Percentiles rank a stretch among this genome's conserved stretches.
These are phyloP conservation scores for Podarcis raffonei DNA, from an alignment of 2,113 vertebrate genomes.

Conservation along the genomic window DNA sequence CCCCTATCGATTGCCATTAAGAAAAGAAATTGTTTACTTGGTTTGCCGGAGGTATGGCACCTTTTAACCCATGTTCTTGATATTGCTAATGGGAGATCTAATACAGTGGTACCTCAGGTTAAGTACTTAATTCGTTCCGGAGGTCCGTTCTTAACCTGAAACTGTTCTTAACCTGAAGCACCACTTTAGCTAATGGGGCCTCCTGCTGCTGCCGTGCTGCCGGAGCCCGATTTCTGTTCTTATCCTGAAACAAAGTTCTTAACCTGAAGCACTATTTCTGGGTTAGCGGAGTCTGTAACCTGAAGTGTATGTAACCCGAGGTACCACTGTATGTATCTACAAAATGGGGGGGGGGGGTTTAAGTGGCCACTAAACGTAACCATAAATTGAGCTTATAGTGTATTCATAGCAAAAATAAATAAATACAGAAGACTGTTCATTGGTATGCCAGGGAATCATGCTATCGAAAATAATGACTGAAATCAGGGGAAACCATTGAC, in stretches of 20 bases:
- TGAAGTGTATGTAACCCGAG: too few species aligned
- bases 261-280: too few species aligned
- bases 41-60: not conserved
- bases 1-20: not conserved
- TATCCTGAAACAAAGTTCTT: too few species aligned
- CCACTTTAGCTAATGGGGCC: too few species aligned
- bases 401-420: not conserved
- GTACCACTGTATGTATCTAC: too few species aligned
- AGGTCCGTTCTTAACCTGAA: too few species aligned
- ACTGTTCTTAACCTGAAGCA: too few species aligned
- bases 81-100: not conserved
- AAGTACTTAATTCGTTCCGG: too few species aligned
- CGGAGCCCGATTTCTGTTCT: too few species aligned
- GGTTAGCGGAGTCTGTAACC: too few species aligned
- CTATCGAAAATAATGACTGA: not conserved
- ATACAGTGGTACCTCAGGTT: too few species aligned
- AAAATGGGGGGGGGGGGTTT: not conserved
- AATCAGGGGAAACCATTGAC: not conserved
- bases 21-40: not conserved
- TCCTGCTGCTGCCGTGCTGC: rapidly evolving
- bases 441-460: not conserved
- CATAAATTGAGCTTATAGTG: not conserved
- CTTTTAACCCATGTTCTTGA: not conserved
- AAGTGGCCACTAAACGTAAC: not conserved
- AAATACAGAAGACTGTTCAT: not conserved